Evolutionary conservation across 2,797 vertebrate genomes (phyloP), one percentile per base, ranked within the genome.

Genomic region (Smutsia temminckii): DNA sequence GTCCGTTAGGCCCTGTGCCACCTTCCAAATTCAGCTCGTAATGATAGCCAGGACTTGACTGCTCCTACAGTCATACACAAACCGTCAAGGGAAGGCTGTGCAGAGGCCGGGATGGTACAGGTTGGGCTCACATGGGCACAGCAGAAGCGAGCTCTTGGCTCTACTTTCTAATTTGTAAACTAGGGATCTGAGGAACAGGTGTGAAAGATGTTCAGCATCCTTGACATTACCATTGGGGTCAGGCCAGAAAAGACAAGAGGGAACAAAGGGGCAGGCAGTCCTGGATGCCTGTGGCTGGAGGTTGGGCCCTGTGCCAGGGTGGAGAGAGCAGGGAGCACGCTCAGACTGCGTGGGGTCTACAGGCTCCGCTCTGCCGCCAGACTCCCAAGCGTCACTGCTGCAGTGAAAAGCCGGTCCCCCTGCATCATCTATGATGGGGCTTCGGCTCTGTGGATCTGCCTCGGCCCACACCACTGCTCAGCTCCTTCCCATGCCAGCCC

Each of bases 391-490:
- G 32, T 25, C 10, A 46, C 21, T n/a, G 37, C 12, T 18, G 46
- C 5, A 42, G 14, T 5, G 34, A 57, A 42, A 20, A 10, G 42
- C 14, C 20, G 4, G 25, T 5, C 4, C 6, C 72, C 51, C 5
- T 3, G 17, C 27, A 17, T 1, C 3, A 9, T 29, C 23, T 0
- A 2, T 6, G 34, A 18, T 2, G 2, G 34, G 11, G 18, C 53
- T 34, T 7, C 4, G 1, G 46, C 46, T 46, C 11, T 46, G 11
- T 46, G 2, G 49, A 4, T 14, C 11, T 27, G 1, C 34, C 57
- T 13, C 4, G 7, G 25, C 4, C 0, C 0, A 2, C 0, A 0
- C 7, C 34, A 10, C 37, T 3, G 46, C 46, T 40, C 71, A 11
- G 0, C n/a, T 4, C 34, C 63, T 77, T 32, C 23, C 2, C 1